Evolutionary conservation across 1,140 invertebrate genomes (phyloP), one percentile per base, ranked within the genome.

Genomic region (Drosophila ercepeae): DNA sequence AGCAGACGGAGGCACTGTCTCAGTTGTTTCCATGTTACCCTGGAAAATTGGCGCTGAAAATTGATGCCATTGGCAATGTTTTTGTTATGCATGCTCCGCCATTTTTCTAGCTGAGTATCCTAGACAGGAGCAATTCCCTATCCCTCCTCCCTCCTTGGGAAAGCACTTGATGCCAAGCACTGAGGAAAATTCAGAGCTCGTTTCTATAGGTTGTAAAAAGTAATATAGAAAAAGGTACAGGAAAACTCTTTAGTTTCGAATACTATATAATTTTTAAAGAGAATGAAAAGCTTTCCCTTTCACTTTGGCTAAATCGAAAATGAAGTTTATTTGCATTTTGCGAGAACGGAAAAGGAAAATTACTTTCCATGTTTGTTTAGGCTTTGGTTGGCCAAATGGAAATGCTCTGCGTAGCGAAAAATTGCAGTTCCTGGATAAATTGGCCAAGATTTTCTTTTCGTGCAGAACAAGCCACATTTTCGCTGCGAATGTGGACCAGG

Each of bases 21-120:
- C 59, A 57, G 70, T 74, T 74, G 71, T 51, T 74, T 64, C 50
- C 9, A 32, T 73, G 69, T 74, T 74, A 51, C 60, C 42, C 59
- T 65, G 70, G 71, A 54, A 74, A 74, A 74, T 74, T 74, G 71
- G 61, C 71, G 71, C 70, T 74, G 71, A 74, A 74, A 74, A 74
- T 74, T 74, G 71, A 74, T 65, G 71, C 71, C 70, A 73, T 65
- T 74, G 71, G 71, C 71, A 65, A 74, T 74, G 71, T 74, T 74
- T 72, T 74, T 64, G 71, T 74, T 74, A 74, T 74, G 48, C 59
- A 50, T 46, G 70, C 59, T 58, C 54, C 64, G 60, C 59, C 51
- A 74, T 74, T 74, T 74, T 74, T 74, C 70, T 74, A 74, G 70
- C 59, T 74, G 36, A 39, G n/a, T 14, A 39, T 13, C 36, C 36